Base-by-base conservation (phyloP, 2,888 invertebrate genomes). In the Dynastes grantii region DNA sequence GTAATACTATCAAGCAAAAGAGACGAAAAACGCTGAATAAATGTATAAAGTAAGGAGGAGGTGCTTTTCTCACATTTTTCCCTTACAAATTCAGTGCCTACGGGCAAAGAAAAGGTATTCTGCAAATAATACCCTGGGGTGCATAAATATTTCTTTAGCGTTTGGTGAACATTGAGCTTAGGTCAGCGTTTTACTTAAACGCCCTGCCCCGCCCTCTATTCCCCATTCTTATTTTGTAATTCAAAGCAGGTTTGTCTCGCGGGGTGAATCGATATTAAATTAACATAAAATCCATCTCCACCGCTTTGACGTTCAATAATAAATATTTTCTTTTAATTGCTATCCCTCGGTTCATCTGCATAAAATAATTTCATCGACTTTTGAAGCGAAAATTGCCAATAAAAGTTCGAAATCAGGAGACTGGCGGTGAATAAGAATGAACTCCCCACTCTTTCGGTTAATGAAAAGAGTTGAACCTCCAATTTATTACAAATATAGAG, bases 121-220 rank as follows among this genome's bases (percentile, higher is more conserved):
- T 79, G 79, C 73, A 77, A 79, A 79, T 77, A 79, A 79, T 77
- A 77, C 79, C 79, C 75, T 55, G 75, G 79, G 79, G 79, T 79
- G 79, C 79, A 79, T 79, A 79, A 79, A 79, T 79, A 79, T 79
- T 79, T 77, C 77, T 77, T 78, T 78, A 78, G 67, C 77, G 67
- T 77, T 70, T 51, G 68, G 63, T 63, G 79, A 76, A 70, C 76
- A 67, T 67, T 76, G 68, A 51, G 67, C 76, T 76, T 73, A 77
- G 79, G 77, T 79, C 79, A 79, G 79, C 79, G 65, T 58, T 79
- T 77, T 77, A 67, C 63, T 77, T 77, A 76, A 79, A 77, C 79
- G 70, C 68, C 29, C 27, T 11, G 51, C 49, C 4, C 16, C 75
- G 75, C 73, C 75, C 75, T 67, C 55, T 29, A 22, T 13, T 63